Evolutionary conservation across 1,140 invertebrate genomes (phyloP).

Genomic region (Drosophila simulans): DNA sequence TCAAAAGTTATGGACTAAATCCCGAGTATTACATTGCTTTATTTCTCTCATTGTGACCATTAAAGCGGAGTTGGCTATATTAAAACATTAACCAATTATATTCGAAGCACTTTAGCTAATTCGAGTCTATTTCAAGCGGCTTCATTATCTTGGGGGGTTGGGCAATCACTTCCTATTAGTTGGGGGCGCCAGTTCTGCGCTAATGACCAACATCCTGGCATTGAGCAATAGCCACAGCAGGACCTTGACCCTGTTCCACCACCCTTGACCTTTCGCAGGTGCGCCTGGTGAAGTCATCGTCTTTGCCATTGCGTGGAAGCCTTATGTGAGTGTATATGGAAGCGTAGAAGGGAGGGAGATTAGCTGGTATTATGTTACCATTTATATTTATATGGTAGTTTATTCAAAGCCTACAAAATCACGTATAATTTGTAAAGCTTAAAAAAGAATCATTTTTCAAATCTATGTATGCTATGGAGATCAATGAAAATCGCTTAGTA

Average conservation of each 20-base stretch:
- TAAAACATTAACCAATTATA: neutral
- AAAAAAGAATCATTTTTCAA: neutral
- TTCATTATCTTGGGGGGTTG: slow-evolving; percentile 8
- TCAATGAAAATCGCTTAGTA: neutral
- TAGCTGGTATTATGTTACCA: neutral
- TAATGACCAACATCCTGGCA: slow-evolving; percentile 42
- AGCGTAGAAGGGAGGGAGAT: no score
- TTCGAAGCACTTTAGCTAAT: slow-evolving; percentile 7
- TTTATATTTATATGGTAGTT: neutral
- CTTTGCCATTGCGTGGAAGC: no score
- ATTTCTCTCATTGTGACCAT: no score
- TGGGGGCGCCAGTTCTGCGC: neutral
- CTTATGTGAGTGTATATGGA: no score
- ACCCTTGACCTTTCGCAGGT: slow-evolving; percentile 38
- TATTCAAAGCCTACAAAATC: neutral
- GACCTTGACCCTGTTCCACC: neutral
- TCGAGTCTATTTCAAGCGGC: slow-evolving; percentile 4
- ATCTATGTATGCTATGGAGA: neutral
- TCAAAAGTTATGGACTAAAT: no score
- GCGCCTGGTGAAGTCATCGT: slow-evolving; percentile 32
- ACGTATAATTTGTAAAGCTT: neutral
- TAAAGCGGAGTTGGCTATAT: neutral
- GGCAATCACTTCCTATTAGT: slow-evolving; percentile 2
- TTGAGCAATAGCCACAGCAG: slow-evolving; percentile 25
- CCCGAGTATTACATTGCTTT: no score